Percentiles rank a stretch among this genome's conserved stretches.
These are phyloP conservation scores for Tortricodes alternella DNA, from an alignment of 2,888 invertebrate genomes.

Conservation along the genomic window DNA sequence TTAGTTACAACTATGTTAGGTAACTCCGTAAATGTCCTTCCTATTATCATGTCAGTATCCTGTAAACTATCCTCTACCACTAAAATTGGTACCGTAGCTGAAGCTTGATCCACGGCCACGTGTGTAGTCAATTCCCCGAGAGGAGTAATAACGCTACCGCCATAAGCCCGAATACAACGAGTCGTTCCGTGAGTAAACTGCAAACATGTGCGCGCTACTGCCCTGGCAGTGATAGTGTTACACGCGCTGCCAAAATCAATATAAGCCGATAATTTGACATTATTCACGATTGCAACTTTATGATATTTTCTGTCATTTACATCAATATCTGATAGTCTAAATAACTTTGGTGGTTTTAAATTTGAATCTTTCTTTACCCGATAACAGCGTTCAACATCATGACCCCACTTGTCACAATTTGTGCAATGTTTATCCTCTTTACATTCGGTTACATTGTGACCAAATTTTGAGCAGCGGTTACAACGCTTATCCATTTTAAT, in stretches of 20 bases:
- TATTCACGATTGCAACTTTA: not conserved
- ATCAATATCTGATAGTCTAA: slow-evolving; percentile 3
- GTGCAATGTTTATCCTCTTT: not conserved
- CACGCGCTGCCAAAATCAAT: slow-evolving; percentile 6
- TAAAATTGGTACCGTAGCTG: not conserved
- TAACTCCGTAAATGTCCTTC: slow-evolving; percentile 4
- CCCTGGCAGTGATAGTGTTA: slow-evolving; percentile 4
- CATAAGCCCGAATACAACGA: slow-evolving; percentile 6
- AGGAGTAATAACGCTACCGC: slow-evolving; percentile 2
- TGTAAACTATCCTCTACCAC: slow-evolving; percentile 5
- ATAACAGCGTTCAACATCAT: not conserved
- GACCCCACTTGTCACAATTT: slow-evolving; percentile 2
- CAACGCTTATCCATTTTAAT: slow-evolving; percentile 3
- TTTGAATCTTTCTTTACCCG: not conserved
- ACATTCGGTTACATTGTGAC: not conserved
- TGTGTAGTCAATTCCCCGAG: slow-evolving; percentile 2
- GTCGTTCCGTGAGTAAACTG: not conserved
- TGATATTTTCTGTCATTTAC: slow-evolving; percentile 10
- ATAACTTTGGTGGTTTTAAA: not conserved
- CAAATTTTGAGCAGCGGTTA: slow-evolving; percentile 1
- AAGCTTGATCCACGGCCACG: not conserved
- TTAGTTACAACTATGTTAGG: not conserved
- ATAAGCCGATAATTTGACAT: not conserved
- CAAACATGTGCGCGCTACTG: not conserved
- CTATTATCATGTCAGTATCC: slow-evolving; percentile 11